A percentile compares a stretch with the other conserved stretches of the same genome.
These are phyloP conservation scores for Trichopoda pennipes DNA, from an alignment of 2,888 invertebrate species.

Conservation along the genomic window DNA sequence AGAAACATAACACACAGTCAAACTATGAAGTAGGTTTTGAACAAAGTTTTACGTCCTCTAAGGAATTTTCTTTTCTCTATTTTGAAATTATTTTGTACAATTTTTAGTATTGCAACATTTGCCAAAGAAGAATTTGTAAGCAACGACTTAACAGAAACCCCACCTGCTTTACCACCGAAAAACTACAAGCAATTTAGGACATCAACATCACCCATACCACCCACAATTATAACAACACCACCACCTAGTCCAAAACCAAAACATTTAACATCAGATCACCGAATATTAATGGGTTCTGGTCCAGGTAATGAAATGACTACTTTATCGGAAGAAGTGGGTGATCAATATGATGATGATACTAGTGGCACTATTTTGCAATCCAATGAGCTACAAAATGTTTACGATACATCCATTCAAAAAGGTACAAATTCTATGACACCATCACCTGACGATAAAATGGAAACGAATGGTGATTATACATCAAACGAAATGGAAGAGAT, in stretches of 20 bases:
- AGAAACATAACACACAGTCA: constrained; percentile 80
- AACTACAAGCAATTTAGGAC: constrained; percentile 79
- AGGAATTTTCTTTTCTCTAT: background rate
- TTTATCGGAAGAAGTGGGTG: constrained; percentile 78
- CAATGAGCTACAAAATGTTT: constrained; percentile 74
- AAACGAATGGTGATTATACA: constrained; percentile 62
- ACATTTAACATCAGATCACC: constrained; percentile 68
- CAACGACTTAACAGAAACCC: constrained; percentile 78
- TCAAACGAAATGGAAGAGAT: constrained; percentile 69
- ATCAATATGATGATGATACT: constrained; percentile 72
- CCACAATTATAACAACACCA: constrained; percentile 81
- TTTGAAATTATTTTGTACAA: constrained; percentile 19
- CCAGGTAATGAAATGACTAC: constrained; percentile 79
- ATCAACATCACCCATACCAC: constrained; percentile 72
- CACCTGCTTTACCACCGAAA: constrained; percentile 85
- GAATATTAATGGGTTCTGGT: constrained; percentile 57
- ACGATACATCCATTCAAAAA: constrained; percentile 53
- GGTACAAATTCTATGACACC: constrained; percentile 56
- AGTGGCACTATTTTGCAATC: constrained; percentile 70
- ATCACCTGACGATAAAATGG: constrained; percentile 67
- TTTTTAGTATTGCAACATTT: constrained; percentile 74
- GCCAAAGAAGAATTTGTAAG: constrained; percentile 72
- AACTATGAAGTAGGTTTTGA: constrained; percentile 80
- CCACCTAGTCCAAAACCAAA: constrained; percentile 80
- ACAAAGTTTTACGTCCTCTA: background rate